Evolutionary conservation across 1,140 invertebrate genomes (phyloP).

Genomic region (Lanistes nyassanus): DNA sequence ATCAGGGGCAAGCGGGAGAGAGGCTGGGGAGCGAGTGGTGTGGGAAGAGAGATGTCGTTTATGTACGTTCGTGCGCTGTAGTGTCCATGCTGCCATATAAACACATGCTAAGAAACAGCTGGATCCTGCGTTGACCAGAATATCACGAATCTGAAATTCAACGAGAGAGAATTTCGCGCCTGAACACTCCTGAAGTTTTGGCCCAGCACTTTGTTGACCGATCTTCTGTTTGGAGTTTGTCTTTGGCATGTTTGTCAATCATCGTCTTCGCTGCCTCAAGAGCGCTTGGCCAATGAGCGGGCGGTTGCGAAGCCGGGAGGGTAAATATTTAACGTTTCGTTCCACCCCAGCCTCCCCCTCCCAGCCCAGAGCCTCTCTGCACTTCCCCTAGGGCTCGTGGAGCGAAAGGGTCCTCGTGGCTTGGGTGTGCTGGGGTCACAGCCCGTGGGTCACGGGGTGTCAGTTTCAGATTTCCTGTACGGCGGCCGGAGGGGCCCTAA

Average conservation of each 20-base stretch:
- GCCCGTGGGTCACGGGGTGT: constrained; percentile 1
- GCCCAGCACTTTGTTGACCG: too few relatives aligned
- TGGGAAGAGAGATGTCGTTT: too few relatives aligned
- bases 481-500: neutral
- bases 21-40: too few relatives aligned
- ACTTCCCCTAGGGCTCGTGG: neutral
- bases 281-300: neutral
- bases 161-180: too few relatives aligned
- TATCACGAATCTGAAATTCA: too few relatives aligned
- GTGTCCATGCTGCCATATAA: too few relatives aligned
- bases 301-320: neutral
- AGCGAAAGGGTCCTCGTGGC: neutral
- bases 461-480: constrained; percentile 11
- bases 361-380: too few relatives aligned
- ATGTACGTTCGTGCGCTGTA: too few relatives aligned
- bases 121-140: too few relatives aligned
- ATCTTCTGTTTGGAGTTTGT: neutral
- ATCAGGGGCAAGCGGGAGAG: too few relatives aligned
- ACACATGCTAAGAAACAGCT: too few relatives aligned
- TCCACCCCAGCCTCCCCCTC: neutral
- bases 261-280: neutral
- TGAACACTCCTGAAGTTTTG: too few relatives aligned
- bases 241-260: constrained; percentile 9
- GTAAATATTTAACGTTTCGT: constrained; percentile 26
- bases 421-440: neutral